Conservation (phyloP, 2,888 invertebrate species). For the Metalampra italica region DNA sequence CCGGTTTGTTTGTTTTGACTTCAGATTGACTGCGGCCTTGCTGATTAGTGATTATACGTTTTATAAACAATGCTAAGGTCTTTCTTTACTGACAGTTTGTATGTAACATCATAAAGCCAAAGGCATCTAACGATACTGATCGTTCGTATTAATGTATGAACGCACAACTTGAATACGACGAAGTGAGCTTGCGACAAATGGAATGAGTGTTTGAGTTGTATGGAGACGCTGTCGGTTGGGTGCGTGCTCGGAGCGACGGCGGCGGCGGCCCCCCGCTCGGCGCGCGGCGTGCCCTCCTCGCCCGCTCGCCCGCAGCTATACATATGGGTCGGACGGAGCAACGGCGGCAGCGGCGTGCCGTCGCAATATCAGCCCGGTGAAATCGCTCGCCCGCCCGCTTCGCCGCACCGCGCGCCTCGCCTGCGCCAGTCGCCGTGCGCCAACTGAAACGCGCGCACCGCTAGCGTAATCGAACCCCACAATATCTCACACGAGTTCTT, state of each 20-base stretch:
- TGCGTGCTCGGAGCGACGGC: constrained; percentile 53
- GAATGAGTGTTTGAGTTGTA: constrained; percentile 4
- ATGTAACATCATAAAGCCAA: not conserved
- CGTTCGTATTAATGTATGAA: too few relatives aligned
- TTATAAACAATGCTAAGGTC: not conserved
- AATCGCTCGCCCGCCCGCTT: constrained; percentile 75
- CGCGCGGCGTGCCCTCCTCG: constrained; percentile 49
- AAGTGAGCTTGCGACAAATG: not conserved
- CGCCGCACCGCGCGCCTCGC: constrained; percentile 72
- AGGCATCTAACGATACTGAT: too few relatives aligned
- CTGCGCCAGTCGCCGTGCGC: constrained; percentile 78
- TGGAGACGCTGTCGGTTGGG: constrained; percentile 30
- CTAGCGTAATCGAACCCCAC: constrained; percentile 71
- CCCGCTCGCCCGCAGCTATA: constrained; percentile 50
- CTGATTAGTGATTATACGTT: constrained; percentile 11
- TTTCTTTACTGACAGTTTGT: too few relatives aligned
- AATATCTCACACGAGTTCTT: constrained; percentile 56
- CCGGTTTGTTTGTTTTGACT: constrained; percentile 17
- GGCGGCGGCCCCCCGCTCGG: constrained; percentile 59
- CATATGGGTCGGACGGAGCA: constrained; percentile 66
- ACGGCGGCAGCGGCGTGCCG: constrained; percentile 56
- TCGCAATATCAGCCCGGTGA: constrained; percentile 78
- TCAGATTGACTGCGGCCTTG: constrained; percentile 13
- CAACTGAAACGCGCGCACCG: constrained; percentile 78
- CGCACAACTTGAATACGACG: not conserved